These are phyloP conservation scores for Antheraea assamensis DNA, from an alignment of 2,888 invertebrate species.

Conservation along the genomic window DNA sequence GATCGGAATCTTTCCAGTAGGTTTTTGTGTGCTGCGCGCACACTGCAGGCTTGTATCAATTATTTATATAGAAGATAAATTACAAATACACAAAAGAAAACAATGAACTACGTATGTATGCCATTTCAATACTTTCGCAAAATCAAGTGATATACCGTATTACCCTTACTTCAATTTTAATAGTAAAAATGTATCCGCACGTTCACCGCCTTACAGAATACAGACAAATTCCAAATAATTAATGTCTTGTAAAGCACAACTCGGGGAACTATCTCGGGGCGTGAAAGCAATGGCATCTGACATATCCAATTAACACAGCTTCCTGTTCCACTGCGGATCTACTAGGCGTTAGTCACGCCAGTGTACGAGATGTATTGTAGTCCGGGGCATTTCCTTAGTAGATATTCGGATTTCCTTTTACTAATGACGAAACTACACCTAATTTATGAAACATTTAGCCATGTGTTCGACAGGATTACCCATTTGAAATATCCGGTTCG, in stretches of 20 bases:
- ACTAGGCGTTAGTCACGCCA: conserved; percentile 36
- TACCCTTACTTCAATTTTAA: conserved; percentile 11
- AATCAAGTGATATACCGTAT: conserved; percentile 2
- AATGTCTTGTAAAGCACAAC: conserved; percentile 71
- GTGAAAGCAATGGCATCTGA: conserved; percentile 78
- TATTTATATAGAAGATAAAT: background rate
- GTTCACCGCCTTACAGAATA: conserved; percentile 17
- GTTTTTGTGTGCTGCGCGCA: too few relatives aligned
- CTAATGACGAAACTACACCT: background rate
- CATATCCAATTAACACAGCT: conserved; percentile 79
- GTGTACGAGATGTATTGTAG: conserved; percentile 8
- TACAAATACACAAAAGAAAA: background rate
- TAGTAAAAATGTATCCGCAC: conserved; percentile 15
- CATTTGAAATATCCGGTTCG: too few relatives aligned
- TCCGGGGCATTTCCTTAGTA: conserved; percentile 4
- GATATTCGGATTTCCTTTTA: conserved; percentile 7
- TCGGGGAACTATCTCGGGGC: conserved; percentile 70
- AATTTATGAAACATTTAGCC: background rate
- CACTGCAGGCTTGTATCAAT: too few relatives aligned
- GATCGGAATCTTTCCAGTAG: too few relatives aligned
- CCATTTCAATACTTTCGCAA: background rate
- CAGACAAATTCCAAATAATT: conserved; percentile 61
- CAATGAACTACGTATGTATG: too few relatives aligned
- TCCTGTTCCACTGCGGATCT: conserved; percentile 63
- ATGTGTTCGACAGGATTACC: too few relatives aligned